A percentile compares a stretch with the other conserved stretches of the same genome.
Evolutionary conservation across 2,888 invertebrate genomes (phyloP).

Genomic region (Drosophila peninsularis): DNA sequence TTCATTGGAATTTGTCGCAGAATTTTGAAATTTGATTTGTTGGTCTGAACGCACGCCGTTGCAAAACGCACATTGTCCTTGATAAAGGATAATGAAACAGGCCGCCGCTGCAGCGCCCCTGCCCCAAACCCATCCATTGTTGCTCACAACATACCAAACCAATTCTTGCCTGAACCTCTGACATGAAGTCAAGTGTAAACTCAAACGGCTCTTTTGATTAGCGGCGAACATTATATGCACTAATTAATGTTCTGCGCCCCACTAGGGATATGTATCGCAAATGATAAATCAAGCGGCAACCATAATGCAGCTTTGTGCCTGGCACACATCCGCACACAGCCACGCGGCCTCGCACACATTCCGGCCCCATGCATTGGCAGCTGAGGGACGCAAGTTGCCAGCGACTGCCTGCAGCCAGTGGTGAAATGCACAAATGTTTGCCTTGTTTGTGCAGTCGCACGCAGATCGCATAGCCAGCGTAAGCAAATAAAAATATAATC

Average conservation of each 20-base stretch:
- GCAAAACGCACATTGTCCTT: constrained; percentile 12
- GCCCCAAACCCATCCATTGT: background rate
- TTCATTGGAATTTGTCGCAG: constrained; percentile 20
- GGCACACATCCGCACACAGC: background rate
- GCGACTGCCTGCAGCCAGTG: constrained; percentile 6
- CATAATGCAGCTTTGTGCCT: constrained; percentile 19
- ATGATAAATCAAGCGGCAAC: constrained; percentile 32
- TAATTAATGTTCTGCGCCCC: constrained; percentile 26
- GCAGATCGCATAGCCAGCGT: constrained; percentile 8
- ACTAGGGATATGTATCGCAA: constrained; percentile 10
- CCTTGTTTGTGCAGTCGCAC: background rate
- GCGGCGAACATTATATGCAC: constrained; percentile 32
- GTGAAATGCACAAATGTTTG: constrained; percentile 24
- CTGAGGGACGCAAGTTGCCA: constrained; percentile 10
- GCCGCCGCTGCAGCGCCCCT: background rate
- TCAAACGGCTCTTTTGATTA: constrained; percentile 54
- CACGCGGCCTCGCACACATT: background rate
- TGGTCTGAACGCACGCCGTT: background rate
- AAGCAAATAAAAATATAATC: constrained; percentile 1
- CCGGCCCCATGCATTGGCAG: background rate
- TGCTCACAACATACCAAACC: background rate
- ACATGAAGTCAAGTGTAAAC: constrained; percentile 21
- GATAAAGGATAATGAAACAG: constrained; percentile 20
- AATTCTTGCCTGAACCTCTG: constrained; percentile 19
- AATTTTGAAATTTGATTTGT: constrained; percentile 21